Conservation (phyloP, 1,140 invertebrate species). For the Drosophila pseudoobscura region DNA sequence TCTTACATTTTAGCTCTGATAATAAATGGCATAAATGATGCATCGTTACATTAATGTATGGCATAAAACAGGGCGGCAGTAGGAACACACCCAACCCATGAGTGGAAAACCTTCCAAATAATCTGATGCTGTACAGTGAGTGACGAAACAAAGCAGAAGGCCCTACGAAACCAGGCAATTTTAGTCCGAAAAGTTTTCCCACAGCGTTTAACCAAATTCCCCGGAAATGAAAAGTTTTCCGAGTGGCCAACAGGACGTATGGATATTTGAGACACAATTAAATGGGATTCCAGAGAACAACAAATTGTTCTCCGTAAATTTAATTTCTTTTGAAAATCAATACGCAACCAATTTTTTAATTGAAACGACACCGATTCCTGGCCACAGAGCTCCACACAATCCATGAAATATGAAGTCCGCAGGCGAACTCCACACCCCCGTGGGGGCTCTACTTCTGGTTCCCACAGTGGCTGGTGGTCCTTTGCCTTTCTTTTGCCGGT, state of each 20-base stretch:
- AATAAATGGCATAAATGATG: slow-evolving; percentile 82
- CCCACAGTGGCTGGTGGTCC: slow-evolving; percentile 13
- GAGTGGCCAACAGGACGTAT: no score
- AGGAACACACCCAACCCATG: background rate
- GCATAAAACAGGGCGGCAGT: slow-evolving; percentile 55
- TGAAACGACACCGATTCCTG: background rate
- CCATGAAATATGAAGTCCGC: slow-evolving; percentile 39
- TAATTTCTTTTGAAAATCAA: background rate
- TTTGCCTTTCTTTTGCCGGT: no score
- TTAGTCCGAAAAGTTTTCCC: background rate
- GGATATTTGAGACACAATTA: no score
- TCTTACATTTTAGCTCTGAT: slow-evolving; percentile 72
- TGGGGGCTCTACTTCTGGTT: slow-evolving; percentile 9
- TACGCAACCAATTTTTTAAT: slow-evolving; percentile 22
- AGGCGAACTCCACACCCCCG: slow-evolving; percentile 33
- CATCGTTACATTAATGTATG: slow-evolving; percentile 78
- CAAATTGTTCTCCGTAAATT: background rate
- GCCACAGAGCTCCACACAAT: slow-evolving; percentile 15
- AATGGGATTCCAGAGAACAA: background rate
- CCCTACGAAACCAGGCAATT: background rate
- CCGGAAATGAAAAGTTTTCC: background rate
- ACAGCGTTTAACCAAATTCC: background rate
- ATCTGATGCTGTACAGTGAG: slow-evolving; percentile 25
- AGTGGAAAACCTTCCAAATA: slow-evolving; percentile 31
- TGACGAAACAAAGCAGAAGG: slow-evolving; percentile 8